Conservation (phyloP, 2,113 vertebrate genomes). For the Rutilus rutilus region DNA sequence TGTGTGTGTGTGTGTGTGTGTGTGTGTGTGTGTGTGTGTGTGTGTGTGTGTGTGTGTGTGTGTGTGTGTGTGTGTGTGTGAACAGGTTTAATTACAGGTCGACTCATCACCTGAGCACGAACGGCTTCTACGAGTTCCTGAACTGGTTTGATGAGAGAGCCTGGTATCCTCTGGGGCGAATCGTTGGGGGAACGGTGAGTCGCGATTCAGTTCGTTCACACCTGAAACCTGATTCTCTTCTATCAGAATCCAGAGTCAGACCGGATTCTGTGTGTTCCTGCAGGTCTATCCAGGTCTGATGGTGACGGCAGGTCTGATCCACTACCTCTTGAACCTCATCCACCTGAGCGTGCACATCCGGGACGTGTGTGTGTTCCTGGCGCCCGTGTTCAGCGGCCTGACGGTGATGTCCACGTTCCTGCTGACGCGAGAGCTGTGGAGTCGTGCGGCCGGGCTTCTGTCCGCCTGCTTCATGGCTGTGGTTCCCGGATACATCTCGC, state of each 20-base stretch:
- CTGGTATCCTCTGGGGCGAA: conserved; percentile 98
- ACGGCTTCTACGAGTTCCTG: conserved; percentile 99
- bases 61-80: conserved; percentile 56
- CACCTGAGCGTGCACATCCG: conserved; percentile 96
- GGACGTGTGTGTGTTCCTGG: conserved; percentile 96
- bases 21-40: background rate
- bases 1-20: conserved; percentile 56
- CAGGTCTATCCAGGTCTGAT: conserved; percentile 97
- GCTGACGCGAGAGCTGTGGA: conserved; percentile 54
- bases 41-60: conserved; percentile 57
- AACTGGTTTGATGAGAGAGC: conserved; percentile 99
- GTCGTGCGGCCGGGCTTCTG: conserved; percentile 94
- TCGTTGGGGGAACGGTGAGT: conserved; percentile 98
- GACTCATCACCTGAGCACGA: conserved; percentile 96
- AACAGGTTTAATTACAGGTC: conserved; percentile 97
- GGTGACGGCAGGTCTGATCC: conserved; percentile 98
- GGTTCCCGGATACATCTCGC: conserved; percentile 97
- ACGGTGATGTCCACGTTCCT: conserved; percentile 78
- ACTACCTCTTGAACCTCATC: conserved; percentile 95
- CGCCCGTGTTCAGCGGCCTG: conserved; percentile 96
- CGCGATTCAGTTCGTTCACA: background rate
- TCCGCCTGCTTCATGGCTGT: conserved; percentile 99
- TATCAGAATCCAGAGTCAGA: background rate
- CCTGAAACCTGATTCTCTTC: background rate
- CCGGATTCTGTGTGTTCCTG: background rate